phyloP scores from a whole-genome alignment of 2,113 vertebrate species.

The Drymodes brunneopygia region DNA sequence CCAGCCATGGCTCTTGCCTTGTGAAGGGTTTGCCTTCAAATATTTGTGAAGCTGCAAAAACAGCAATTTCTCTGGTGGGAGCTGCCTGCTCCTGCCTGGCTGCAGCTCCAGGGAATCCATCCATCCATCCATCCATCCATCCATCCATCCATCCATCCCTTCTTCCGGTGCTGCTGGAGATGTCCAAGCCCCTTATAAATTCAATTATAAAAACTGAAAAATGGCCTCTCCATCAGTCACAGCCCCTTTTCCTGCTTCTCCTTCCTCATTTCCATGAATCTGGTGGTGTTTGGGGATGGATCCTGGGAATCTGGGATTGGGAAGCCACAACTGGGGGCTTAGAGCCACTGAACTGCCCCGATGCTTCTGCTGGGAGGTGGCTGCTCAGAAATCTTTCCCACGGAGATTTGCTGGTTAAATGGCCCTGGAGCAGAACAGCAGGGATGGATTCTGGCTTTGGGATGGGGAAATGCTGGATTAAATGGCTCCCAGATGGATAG shows the following conservation, averaged over 20 bases:
- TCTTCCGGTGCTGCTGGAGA: background rate
- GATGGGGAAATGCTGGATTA: background rate
- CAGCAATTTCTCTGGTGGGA: background rate
- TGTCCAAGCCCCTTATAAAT: background rate
- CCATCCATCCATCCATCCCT: background rate
- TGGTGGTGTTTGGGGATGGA: background rate
- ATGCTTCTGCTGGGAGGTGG: background rate
- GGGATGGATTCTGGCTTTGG: background rate
- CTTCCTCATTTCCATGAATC: background rate
- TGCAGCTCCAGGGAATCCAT: background rate
- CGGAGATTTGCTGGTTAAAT: fast-evolving
- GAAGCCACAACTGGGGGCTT: fast-evolving
- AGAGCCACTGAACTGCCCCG: fast-evolving
- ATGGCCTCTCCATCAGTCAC: fast-evolving
- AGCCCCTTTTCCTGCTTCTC: background rate
- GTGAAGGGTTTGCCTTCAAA: background rate
- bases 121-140: background rate
- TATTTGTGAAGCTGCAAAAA: background rate
- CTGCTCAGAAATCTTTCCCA: background rate
- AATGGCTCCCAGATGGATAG: fast-evolving
- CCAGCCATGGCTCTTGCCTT: fast-evolving
- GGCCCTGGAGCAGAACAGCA: fast-evolving
- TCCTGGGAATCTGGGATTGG: background rate
- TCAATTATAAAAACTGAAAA: fast-evolving
- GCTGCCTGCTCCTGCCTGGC: background rate